phyloP scores from a whole-genome alignment of 2,888 invertebrate genomes.

The Oithona nana region DNA sequence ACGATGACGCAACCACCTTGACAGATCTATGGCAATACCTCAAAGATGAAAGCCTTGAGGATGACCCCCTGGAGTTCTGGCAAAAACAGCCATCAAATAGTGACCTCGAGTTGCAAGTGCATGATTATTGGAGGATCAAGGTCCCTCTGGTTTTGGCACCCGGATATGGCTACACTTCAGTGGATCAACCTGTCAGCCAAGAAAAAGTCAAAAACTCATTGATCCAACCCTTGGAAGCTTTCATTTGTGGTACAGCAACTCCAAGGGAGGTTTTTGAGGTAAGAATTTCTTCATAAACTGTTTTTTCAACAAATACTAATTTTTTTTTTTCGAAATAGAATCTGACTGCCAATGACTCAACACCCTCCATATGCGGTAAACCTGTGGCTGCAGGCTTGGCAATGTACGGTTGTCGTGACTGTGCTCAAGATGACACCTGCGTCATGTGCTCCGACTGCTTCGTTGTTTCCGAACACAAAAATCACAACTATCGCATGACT shows the following conservation, averaged over 20 bases:
- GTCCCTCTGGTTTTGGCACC: constrained; percentile 11
- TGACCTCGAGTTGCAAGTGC: not conserved
- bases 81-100: not conserved
- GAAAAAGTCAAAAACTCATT: not conserved
- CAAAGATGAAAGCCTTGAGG: not conserved
- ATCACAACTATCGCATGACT: constrained; percentile 8
- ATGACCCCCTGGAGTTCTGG: not conserved
- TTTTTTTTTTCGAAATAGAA: not conserved
- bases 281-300: not conserved
- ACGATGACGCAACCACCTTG: constrained; percentile 6
- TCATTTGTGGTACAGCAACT: not conserved
- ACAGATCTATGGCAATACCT: constrained; percentile 12
- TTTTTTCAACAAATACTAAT: not conserved
- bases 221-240: constrained; percentile 2
- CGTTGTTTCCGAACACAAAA: constrained; percentile 3
- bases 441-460: constrained; percentile 13
- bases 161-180: not conserved
- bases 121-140: constrained; percentile 8
- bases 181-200: not conserved
- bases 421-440: constrained; percentile 14
- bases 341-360: not conserved
- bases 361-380: constrained; percentile 10
- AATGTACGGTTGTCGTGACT: constrained; percentile 10
- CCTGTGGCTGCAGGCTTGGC: not conserved
- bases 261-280: constrained; percentile 3